phyloP scores from a whole-genome alignment of 1,140 invertebrate genomes.

The Drosophila eugracilis region DNA sequence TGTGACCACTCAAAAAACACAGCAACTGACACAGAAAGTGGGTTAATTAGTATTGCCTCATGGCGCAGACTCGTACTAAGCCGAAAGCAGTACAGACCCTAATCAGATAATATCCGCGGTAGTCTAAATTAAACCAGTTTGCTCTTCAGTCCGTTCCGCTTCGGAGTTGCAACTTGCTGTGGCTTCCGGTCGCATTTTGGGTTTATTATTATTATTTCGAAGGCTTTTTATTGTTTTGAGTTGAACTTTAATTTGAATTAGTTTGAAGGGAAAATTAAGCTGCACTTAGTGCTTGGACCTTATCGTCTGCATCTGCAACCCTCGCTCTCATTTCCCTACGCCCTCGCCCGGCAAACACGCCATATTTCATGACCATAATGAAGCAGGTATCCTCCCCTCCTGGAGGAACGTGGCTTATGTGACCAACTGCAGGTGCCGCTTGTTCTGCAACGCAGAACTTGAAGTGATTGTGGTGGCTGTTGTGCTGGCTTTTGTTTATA shows the following conservation, averaged over 20 bases:
- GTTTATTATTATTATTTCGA: conserved; percentile 29
- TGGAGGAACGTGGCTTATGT: conserved; percentile 42
- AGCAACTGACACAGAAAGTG: conserved; percentile 38
- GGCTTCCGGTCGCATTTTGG: conserved; percentile 63
- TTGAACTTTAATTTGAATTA: conserved; percentile 61
- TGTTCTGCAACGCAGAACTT: conserved; percentile 13
- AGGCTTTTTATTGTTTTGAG: conserved; percentile 27
- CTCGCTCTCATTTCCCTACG: conserved; percentile 14
- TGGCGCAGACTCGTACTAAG: conserved; percentile 47
- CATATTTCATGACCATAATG: conserved; percentile 39
- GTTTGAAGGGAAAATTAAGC: conserved; percentile 29
- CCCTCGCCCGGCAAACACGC: conserved; percentile 15
- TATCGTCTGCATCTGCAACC: conserved; percentile 29
- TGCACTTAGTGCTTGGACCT: conserved; percentile 27
- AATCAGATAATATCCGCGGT: conserved; percentile 14
- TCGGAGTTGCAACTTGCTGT: conserved; percentile 33
- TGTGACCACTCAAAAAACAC: conserved; percentile 23
- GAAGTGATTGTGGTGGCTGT: conserved; percentile 12
- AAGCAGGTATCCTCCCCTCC: conserved; percentile 17
- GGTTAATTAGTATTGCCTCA: conserved; percentile 64
- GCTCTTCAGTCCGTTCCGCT: conserved; percentile 61
- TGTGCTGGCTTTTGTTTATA: conserved; percentile 12
- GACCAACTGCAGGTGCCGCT: conserved; percentile 59
- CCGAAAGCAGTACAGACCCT: conserved; percentile 8
- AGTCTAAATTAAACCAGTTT: conserved; percentile 63